Evolutionary conservation across 2,888 invertebrate species (phyloP).

Genomic region (Tiliacea citrago): DNA sequence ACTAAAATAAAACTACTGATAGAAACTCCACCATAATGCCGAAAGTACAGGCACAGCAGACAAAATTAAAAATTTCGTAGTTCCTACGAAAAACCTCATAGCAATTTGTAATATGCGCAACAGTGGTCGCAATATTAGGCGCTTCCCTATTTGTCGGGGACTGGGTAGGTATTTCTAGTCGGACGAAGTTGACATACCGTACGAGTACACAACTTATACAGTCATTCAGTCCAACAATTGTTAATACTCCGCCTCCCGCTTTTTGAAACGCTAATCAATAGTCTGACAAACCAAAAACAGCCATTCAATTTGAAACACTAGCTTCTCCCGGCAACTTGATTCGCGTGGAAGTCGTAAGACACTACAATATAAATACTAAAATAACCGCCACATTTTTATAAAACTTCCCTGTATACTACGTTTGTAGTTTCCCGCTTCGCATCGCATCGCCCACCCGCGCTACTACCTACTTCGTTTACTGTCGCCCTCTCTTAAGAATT

Average conservation of each 20-base stretch:
- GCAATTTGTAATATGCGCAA: constrained; percentile 74
- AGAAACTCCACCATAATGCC: constrained; percentile 17
- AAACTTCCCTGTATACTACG: too few relatives aligned
- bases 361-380: too few relatives aligned
- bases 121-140: constrained; percentile 74
- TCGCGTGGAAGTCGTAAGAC: too few relatives aligned
- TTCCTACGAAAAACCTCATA: constrained; percentile 73
- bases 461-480: too few relatives aligned
- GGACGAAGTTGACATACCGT: background rate
- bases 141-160: constrained; percentile 66
- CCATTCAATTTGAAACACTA: background rate
- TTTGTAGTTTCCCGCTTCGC: too few relatives aligned
- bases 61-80: constrained; percentile 68
- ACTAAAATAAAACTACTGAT: constrained; percentile 28
- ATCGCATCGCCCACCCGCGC: too few relatives aligned
- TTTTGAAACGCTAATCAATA: background rate
- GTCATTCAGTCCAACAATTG: background rate
- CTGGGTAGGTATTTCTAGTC: background rate
- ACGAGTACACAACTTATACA: too few relatives aligned
- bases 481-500: too few relatives aligned
- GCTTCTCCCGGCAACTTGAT: too few relatives aligned
- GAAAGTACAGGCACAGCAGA: constrained; percentile 31
- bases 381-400: too few relatives aligned
- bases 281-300: background rate
- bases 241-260: background rate